Evolutionary conservation across 2,113 vertebrate species (phyloP).

Genomic region (Forbesichthys papilliferus): DNA sequence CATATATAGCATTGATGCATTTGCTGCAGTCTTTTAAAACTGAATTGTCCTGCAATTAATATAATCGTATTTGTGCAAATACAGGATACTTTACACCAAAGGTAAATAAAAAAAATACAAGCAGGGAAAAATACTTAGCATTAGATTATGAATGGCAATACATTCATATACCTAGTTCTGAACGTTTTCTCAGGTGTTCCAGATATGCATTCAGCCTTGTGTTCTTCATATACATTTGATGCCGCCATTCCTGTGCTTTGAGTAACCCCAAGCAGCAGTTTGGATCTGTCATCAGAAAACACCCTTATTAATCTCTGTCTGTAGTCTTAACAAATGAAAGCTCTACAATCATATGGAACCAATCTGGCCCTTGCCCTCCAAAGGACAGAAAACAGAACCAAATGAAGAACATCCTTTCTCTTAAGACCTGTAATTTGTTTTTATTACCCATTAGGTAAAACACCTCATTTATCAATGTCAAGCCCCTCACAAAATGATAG

Average conservation of each 20-base stretch:
- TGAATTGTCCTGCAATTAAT: constrained; percentile 62
- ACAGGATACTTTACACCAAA: constrained; percentile 3
- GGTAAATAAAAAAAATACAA: constrained; percentile 21
- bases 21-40: constrained; percentile 39
- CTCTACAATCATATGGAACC: constrained; percentile 78
- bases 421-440: constrained; percentile 82
- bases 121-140: not conserved
- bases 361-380: constrained; percentile 70
- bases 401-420: constrained; percentile 81
- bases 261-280: constrained; percentile 34
- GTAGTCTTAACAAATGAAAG: constrained; percentile 71
- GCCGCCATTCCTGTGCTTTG: constrained; percentile 20
- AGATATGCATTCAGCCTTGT: constrained; percentile 4
- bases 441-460: constrained; percentile 84
- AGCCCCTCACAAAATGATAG: constrained; percentile 80
- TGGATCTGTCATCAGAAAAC: constrained; percentile 62
- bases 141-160: not conserved
- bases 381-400: constrained; percentile 78
- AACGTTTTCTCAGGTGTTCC: not conserved
- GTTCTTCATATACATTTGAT: constrained; percentile 27
- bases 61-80: constrained; percentile 40
- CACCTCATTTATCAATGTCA: constrained; percentile 85
- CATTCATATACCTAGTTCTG: not conserved
- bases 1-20: constrained; percentile 49
- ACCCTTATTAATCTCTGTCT: constrained; percentile 72